Base-by-base conservation (phyloP, 2,113 vertebrate genomes). In the Etheostoma cragini region DNA sequence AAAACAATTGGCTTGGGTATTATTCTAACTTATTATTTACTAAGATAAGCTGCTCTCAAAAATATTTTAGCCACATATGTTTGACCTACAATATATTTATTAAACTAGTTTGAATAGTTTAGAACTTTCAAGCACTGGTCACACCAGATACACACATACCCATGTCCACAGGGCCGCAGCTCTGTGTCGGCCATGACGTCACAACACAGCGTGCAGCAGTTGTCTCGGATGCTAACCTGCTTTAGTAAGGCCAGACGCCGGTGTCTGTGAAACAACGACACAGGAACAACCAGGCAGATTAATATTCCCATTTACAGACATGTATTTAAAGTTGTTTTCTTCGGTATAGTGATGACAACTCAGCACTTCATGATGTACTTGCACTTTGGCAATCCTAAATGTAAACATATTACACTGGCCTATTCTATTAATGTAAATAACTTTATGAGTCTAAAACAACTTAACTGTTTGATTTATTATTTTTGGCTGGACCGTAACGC, bases 181-280 rank as follows among this genome's bases (percentile, higher is more conserved):
- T 99, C 97, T 15, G 98, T 99, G 95, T 99, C 98, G 72, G 98
- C 98, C 81, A 99, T 95, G 89, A 98, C 96, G 72, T 99, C 98
- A 68, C 98, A 99, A 91, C 98, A 99, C 86, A 99, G 95, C 0
- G 97, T 98, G 92, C 98, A 99, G 95, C 98, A 99, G 95, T 99
- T 99, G 89, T 99, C 98, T 88, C 97, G 92, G 93, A 99, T 99
- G 85, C 98, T 99, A 84, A 99, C 97, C 95, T 99, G 98, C 94
- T 98, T 99, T 87, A 99, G 81, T 91, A 99, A 94, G 84, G 98
- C 98, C 88, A 99, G 93, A 71, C 98, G 97, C 54, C 98, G 95
- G 92, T 99, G 98, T 92, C 98, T 99, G 91, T 17, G 1, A 72
- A 64, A 77, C n/a, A 85, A 22, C 74, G 2, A 62, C 15, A 66